Evolutionary conservation across 2,797 vertebrate genomes (phyloP), one percentile per base, ranked within the genome.

Genomic region (Microctenopoma stevenorrisi): DNA sequence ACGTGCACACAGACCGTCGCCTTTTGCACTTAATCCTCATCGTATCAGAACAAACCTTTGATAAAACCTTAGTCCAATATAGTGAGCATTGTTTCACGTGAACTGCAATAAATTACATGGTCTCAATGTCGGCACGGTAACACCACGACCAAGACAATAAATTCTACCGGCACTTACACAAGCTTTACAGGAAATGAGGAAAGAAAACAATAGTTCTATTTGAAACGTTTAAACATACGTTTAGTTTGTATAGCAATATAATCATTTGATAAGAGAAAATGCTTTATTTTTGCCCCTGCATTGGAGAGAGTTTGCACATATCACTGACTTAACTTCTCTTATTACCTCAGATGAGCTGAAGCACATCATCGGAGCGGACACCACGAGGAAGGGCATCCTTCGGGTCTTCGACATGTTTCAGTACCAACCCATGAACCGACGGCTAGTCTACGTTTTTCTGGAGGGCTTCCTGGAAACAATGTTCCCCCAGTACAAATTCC

Each of bases 371-470:
- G 98, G 98, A 1, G 98, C 98, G 0, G 98, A 99, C 86, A 99
- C 98, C 56, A 98, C 97, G 0, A 94, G 98, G 38, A 99, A 99
- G 74, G 98, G 98, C 86, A 99, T 99, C 85, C 96, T 99, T 76
- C 96, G 98, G 0, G 96, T 99, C 84, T 99, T 99, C 61, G 96
- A 99, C 92, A 99, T 99, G 98, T 99, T 99, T 89, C 98, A 99
- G 92, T 96, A 99, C 84, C 95, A 96, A 82, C 96, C 97, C n/a
- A 95, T 98, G 88, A 99, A 99, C 88, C 96, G 97, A 9, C 96
- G 98, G 64, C 95, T 99, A 82, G 96, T 96, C 67, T 99, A 98
- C 30, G 98, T 99, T 68, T 97, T 98, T 92, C 91, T 99, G 82
- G 98, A 99, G 92, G 97, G 98, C 86, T 97, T 98, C 90, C 92